Evolutionary conservation across 92 coral and sea anemone species (phyloP).

Genomic region (Plumapathes pennacea): DNA sequence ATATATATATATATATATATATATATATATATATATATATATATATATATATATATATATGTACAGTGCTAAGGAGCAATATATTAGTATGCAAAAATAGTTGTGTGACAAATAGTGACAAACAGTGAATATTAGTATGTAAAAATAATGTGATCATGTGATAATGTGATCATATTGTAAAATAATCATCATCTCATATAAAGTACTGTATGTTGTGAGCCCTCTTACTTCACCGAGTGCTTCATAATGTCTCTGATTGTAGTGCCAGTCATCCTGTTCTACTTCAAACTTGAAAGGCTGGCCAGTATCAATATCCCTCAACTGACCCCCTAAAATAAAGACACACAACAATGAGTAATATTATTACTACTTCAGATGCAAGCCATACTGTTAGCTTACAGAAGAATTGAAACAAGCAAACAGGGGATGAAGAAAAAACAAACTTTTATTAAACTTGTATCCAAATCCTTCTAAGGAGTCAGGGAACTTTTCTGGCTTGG

Average conservation of each 20-base stretch:
- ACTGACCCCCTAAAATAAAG: slow-evolving; percentile 52
- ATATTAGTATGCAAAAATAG: too few species aligned
- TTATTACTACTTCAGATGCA: background rate
- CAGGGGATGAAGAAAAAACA: too few species aligned
- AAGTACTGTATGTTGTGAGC: too few species aligned
- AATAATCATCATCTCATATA: background rate
- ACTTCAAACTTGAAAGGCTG: slow-evolving; percentile 80
- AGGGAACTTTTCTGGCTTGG: slow-evolving; percentile 18
- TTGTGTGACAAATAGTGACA: too few species aligned
- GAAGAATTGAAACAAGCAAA: too few species aligned
- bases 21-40: too few species aligned
- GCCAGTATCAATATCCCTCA: slow-evolving; percentile 49
- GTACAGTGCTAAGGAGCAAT: too few species aligned
- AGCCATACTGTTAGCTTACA: background rate
- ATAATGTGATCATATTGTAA: background rate
- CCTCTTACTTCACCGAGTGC: slow-evolving; percentile 86
- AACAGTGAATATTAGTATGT: background rate
- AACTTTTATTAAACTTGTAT: slow-evolving; percentile 66
- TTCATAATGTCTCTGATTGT: slow-evolving; percentile 87
- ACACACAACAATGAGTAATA: background rate
- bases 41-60: too few species aligned
- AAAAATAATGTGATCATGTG: background rate
- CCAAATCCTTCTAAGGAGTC: slow-evolving; percentile 61
- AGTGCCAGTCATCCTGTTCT: slow-evolving; percentile 49
- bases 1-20: too few species aligned